A percentile compares a stretch with the other conserved stretches of the same genome.
phyloP scores from a whole-genome alignment of 2,113 vertebrate genomes.

The Dasyprocta punctata region DNA sequence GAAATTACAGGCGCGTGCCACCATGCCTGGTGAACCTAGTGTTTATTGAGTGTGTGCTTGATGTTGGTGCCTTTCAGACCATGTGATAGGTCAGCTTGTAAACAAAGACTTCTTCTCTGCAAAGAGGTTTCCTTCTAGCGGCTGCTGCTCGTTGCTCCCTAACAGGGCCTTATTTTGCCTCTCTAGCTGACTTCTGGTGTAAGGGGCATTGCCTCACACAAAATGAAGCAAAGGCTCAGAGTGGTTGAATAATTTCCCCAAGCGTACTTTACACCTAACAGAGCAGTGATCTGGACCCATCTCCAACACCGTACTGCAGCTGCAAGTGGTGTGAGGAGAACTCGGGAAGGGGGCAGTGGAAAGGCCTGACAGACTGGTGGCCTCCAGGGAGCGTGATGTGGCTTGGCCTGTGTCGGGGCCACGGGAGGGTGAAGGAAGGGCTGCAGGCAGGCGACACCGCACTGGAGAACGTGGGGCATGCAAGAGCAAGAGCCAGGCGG shows the following conservation, averaged over 20 bases:
- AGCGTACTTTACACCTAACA: background rate
- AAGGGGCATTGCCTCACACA: background rate
- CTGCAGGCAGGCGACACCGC: background rate
- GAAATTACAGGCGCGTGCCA: background rate
- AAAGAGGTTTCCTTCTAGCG: background rate
- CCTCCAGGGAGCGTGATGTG: background rate
- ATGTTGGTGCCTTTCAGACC: background rate
- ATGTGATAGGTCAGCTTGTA: background rate
- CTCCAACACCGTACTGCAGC: background rate
- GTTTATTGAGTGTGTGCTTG: background rate
- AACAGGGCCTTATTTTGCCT: slow-evolving; percentile 4
- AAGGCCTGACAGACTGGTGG: background rate
- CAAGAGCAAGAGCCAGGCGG: background rate
- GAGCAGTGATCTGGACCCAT: background rate
- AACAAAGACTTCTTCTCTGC: background rate
- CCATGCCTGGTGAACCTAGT: background rate
- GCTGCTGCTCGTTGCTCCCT: background rate
- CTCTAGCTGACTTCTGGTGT: background rate
- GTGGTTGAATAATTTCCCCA: slow-evolving; percentile 7
- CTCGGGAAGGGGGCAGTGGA: background rate
- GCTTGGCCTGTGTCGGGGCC: background rate
- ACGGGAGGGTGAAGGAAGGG: background rate
- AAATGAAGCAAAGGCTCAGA: slow-evolving; percentile 9
- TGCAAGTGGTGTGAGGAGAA: background rate
- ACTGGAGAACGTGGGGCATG: background rate